A percentile compares a stretch with the other conserved stretches of the same genome.
Evolutionary conservation across 64 coral and sea anemone genomes (phyloP).

Genomic region (Hydrozoanthus tunicans): DNA sequence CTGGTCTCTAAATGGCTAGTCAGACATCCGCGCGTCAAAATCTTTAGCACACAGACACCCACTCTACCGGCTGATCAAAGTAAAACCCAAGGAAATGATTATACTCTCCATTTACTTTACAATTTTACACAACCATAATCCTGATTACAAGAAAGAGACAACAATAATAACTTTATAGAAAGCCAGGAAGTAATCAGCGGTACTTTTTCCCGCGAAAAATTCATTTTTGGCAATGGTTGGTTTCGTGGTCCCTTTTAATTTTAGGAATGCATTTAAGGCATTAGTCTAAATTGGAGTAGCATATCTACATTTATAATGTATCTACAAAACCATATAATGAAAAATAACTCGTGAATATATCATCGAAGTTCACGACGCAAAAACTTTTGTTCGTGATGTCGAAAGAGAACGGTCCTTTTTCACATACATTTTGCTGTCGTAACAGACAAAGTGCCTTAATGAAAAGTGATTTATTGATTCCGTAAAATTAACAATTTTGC

Average conservation of each 20-base stretch:
- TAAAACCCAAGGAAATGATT: conserved; percentile 18
- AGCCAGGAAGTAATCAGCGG: neutral
- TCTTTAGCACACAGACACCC: conserved; percentile 56
- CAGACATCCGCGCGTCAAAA: conserved; percentile 45
- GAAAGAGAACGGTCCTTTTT: neutral
- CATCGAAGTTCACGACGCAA: neutral
- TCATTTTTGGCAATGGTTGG: neutral
- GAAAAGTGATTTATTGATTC: conserved; percentile 31
- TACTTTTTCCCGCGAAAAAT: conserved; percentile 47
- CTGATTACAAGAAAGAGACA: conserved; percentile 24
- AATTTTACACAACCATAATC: conserved; percentile 17
- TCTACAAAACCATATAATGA: too few relatives aligned
- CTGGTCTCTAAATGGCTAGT: neutral
- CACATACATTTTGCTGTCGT: neutral
- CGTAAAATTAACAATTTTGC: conserved; percentile 27
- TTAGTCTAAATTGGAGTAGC: neutral
- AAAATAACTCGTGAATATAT: too few relatives aligned
- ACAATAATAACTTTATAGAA: neutral
- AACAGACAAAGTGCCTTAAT: conserved; percentile 26
- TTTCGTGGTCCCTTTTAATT: neutral
- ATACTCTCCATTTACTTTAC: neutral
- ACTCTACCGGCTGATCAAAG: conserved; percentile 59
- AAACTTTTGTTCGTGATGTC: neutral
- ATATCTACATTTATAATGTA: neutral
- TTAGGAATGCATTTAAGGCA: neutral